Evolutionary conservation across 2,113 vertebrate genomes (phyloP).

Genomic region (Proteles cristata): DNA sequence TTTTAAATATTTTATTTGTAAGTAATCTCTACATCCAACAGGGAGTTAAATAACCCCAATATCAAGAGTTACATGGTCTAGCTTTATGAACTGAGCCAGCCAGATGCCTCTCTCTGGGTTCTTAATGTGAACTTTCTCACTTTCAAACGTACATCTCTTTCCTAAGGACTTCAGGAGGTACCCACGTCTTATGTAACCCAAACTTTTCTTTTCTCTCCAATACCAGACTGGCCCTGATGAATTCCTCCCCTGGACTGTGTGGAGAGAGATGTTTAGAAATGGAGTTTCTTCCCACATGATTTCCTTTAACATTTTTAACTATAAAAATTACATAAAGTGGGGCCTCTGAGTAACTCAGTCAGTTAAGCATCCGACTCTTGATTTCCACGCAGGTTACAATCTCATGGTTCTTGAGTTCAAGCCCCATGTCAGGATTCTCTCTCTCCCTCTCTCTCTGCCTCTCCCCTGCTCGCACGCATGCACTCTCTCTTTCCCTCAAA

Average conservation of each 20-base stretch:
- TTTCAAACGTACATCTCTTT: slow-evolving; percentile 16
- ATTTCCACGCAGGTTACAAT: no score
- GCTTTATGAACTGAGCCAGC: neutral
- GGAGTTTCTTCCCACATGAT: neutral
- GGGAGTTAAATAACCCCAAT: neutral
- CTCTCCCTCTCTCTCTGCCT: no score
- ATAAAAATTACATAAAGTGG: neutral
- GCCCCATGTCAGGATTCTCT: no score
- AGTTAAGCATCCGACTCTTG: no score
- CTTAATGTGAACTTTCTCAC: neutral
- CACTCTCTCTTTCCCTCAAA: no score
- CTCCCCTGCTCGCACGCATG: no score
- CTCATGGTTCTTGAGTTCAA: no score
- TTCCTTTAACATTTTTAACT: neutral
- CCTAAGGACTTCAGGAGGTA: neutral
- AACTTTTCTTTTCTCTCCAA: neutral
- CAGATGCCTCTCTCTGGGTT: neutral
- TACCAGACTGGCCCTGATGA: neutral
- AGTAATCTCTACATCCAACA: neutral
- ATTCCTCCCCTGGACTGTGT: neutral
- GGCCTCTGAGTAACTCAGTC: no score
- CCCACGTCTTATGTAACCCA: neutral
- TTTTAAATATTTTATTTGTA: neutral
- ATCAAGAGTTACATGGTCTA: neutral
- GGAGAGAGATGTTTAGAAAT: neutral